Conservation (phyloP, 2,797 vertebrate species). For the Psittacula derbiana region DNA sequence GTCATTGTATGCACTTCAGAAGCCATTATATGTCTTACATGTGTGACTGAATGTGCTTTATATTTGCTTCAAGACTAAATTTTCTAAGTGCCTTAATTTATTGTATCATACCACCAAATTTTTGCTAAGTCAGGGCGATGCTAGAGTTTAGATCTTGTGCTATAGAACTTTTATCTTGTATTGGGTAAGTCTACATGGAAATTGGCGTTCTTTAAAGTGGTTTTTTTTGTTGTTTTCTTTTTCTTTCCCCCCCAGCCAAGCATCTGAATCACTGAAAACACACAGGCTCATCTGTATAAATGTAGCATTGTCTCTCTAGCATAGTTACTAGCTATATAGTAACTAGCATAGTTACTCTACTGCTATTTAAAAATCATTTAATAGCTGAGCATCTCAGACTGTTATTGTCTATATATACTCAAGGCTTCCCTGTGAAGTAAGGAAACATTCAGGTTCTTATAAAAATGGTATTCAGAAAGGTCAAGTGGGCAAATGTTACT, state of each 20-base stretch:
- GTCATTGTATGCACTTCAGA: background rate
- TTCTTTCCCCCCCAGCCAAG: fast-evolving
- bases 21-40: background rate
- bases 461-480: background rate
- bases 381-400: background rate
- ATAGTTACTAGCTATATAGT: no score
- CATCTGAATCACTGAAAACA: background rate
- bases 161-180: background rate
- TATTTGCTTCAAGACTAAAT: background rate
- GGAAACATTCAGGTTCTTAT: background rate
- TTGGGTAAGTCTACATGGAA: background rate
- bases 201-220: background rate
- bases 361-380: background rate
- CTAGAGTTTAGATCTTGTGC: background rate
- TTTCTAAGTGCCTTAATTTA: background rate
- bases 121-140: background rate
- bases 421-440: background rate
- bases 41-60: background rate
- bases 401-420: background rate
- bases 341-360: background rate
- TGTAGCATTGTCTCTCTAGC: background rate
- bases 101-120: background rate
- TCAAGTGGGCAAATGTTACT: background rate
- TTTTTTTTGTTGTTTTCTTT: background rate
- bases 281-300: background rate